These are phyloP conservation scores for Caenorhabditis sinica DNA, from an alignment of 2,888 invertebrate genomes.

Conservation along the genomic window DNA sequence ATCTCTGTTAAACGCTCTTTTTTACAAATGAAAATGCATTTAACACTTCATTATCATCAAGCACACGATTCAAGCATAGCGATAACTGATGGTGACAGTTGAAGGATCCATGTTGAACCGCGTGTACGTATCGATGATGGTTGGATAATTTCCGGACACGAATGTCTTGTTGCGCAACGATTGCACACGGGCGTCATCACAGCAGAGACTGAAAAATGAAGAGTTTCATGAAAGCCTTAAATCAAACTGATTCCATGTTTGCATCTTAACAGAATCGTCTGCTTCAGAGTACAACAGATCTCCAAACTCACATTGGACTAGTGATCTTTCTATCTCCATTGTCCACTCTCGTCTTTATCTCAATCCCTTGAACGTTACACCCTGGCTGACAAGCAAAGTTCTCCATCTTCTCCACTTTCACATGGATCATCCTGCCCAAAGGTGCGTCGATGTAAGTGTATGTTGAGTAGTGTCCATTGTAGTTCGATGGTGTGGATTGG, in stretches of 20 bases:
- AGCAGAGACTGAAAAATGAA: slow-evolving; percentile 38
- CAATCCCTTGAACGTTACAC: slow-evolving; percentile 47
- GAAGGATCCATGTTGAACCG: background rate
- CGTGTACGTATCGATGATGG: slow-evolving; percentile 40
- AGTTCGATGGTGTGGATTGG: background rate
- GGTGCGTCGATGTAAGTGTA: slow-evolving; percentile 32
- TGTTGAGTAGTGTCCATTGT: background rate
- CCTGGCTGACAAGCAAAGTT: slow-evolving; percentile 25
- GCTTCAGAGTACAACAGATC: too few relatives aligned
- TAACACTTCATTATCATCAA: too few relatives aligned
- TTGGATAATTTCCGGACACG: slow-evolving; percentile 16
- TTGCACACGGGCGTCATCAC: slow-evolving; percentile 16
- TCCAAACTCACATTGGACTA: slow-evolving; percentile 48
- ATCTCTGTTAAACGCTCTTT: too few relatives aligned
- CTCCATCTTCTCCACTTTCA: slow-evolving; percentile 5
- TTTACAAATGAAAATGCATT: too few relatives aligned
- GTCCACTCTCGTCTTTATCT: slow-evolving; percentile 12
- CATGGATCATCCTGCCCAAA: slow-evolving; percentile 16
- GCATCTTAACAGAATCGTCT: too few relatives aligned
- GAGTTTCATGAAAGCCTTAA: too few relatives aligned
- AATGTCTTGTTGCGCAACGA: background rate
- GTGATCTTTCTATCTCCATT: slow-evolving; percentile 1
- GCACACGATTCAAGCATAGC: slow-evolving; percentile 13
- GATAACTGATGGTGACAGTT: slow-evolving; percentile 23
- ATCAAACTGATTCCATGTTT: too few relatives aligned